Evolutionary conservation across 2,797 vertebrate genomes (phyloP).

Genomic region (Hippoglossus hippoglossus): DNA sequence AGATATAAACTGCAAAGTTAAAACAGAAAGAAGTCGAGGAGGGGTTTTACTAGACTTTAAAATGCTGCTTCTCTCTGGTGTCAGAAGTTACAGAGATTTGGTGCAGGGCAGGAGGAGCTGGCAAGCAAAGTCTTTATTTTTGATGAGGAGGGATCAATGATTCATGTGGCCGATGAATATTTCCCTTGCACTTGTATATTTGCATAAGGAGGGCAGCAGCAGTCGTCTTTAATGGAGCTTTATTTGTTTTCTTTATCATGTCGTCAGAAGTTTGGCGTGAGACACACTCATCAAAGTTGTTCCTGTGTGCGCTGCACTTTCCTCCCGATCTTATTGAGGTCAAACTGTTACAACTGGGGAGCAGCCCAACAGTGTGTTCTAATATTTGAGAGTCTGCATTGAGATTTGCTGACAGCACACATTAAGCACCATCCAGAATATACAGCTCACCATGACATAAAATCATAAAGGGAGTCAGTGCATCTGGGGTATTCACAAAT

Average conservation of each 20-base stretch:
- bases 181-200: slow-evolving; percentile 49
- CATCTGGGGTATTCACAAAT: not conserved
- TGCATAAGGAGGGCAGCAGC: slow-evolving; percentile 49
- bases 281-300: slow-evolving; percentile 55
- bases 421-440: slow-evolving; percentile 32
- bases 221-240: slow-evolving; percentile 51
- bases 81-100: slow-evolving; percentile 31
- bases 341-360: slow-evolving; percentile 24
- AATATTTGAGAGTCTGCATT: slow-evolving; percentile 15
- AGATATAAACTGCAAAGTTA: not conserved
- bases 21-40: not conserved
- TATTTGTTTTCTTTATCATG: slow-evolving; percentile 55
- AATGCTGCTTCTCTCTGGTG: slow-evolving; percentile 24
- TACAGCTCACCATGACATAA: slow-evolving; percentile 14
- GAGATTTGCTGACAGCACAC: slow-evolving; percentile 54
- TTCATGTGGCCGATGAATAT: slow-evolving; percentile 66
- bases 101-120: slow-evolving; percentile 31
- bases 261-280: slow-evolving; percentile 46
- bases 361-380: not conserved
- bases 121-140: slow-evolving; percentile 34
- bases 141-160: slow-evolving; percentile 67
- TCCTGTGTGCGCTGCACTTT: slow-evolving; percentile 24
- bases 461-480: slow-evolving; percentile 20
- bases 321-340: slow-evolving; percentile 24
- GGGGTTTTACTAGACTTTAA: not conserved